Evolutionary conservation across 2,888 invertebrate species (phyloP), one percentile per base, ranked within the genome.

Genomic region (Frankliniella intonsa): DNA sequence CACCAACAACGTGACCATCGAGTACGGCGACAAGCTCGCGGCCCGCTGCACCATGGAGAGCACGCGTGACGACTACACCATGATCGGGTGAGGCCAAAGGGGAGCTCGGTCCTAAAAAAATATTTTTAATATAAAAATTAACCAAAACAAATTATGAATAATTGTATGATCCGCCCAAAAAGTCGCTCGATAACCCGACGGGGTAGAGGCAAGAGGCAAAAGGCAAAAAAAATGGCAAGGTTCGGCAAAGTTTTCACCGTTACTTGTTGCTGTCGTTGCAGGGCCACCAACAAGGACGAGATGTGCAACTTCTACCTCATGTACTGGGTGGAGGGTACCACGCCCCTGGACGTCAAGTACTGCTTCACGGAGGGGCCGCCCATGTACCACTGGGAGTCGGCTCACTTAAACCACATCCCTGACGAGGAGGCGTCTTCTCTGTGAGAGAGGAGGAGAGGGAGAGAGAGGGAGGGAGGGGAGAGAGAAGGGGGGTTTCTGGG

Each of bases 281-380:
- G 95, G 0, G 90, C 93, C 1, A 97, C 97, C 50, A 95, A 94
- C 87, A 91, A 92, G 19, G 95, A 97, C 85, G 97, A 97, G 88
- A 97, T 97, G 97, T 97, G 97, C 89, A 97, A 97, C 88, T 97
- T 97, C 88, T 97, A 97, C 88, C 88, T 97, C 1, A 96, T 97
- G 95, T 97, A 97, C 88, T 97, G 95, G 89, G 95, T 96, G 0
- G 92, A 95, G 82, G 91, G 93, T 81, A 92, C 91, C 19, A 90
- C 92, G 3, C 95, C 96, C 0, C 88, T 97, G 7, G 88, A 92
- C 0, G 92, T 92, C 88, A 94, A 95, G 87, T 95, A 95, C 86
- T 97, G 95, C 87, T 96, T 96, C 87, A 92, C 93, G 8, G 88
- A 89, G 82, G 98, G 98, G 10, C 95, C 97, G 2, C 97, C 98